phyloP scores from a whole-genome alignment of 1,140 invertebrate genomes.

The Drosophila punjabiensis region DNA sequence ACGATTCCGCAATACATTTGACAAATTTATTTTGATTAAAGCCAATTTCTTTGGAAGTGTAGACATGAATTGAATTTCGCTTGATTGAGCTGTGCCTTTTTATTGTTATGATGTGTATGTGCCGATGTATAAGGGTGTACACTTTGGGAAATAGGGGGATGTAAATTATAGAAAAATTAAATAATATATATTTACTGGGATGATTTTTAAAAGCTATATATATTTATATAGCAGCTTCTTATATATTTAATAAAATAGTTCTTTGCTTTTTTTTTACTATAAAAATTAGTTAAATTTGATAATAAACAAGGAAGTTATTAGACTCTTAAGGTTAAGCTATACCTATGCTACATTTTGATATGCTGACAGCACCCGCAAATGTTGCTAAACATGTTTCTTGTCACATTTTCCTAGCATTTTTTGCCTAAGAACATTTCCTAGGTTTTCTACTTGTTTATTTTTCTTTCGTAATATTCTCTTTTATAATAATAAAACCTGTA shows the following conservation, averaged over 20 bases:
- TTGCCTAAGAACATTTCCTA: neutral
- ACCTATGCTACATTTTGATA: neutral
- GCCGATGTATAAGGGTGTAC: conserved; percentile 1
- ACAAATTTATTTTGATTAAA: conserved; percentile 81
- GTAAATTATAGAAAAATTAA: neutral
- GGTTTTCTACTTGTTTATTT: neutral
- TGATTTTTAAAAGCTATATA: neutral
- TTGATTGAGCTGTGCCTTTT: conserved; percentile 70
- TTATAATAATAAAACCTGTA: neutral
- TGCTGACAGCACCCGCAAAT: neutral
- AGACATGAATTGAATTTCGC: conserved; percentile 73
- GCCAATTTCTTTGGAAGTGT: conserved; percentile 70
- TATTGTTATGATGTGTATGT: conserved; percentile 43
- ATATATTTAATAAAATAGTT: neutral
- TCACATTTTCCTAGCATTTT: neutral
- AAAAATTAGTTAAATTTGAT: neutral
- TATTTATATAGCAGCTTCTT: neutral
- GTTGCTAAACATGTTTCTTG: neutral
- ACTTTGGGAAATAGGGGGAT: neutral
- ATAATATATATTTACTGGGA: neutral
- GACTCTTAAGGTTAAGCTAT: neutral
- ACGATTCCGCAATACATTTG: conserved; percentile 77
- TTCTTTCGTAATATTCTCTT: neutral
- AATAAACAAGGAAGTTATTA: neutral
- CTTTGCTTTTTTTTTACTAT: neutral